Evolutionary conservation across 2,888 invertebrate genomes (phyloP), one percentile per base, ranked within the genome.

Genomic region (Campoletis raptor): DNA sequence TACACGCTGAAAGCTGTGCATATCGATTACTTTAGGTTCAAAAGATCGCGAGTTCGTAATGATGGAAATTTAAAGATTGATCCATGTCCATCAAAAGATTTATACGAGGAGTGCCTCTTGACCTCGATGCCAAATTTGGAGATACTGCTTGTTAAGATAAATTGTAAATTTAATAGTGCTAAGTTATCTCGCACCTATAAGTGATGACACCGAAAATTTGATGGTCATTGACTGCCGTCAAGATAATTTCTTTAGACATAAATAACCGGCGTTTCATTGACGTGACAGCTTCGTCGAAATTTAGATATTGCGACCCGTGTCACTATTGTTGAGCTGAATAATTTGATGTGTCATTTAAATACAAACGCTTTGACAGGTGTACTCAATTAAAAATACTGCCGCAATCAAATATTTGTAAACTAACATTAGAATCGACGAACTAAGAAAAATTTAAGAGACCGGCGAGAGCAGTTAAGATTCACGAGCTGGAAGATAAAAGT

Each of bases 41-140:
- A 57, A 76, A 42, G 78, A 76, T 78, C 70, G 54, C 24, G 64
- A 48, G 40, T 42, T 30, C 12, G 7, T 9, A 45, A 70, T 42
- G 81, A 74, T 78, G 69, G 36, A 57, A 78, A 74, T 78, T 57
- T 40, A 3, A 67, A 64, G 70, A 84, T 74, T 81, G 86, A 82
- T 85, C 69, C 77, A 54, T 79, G 72, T 74, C 73, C 69, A 36
- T 81, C 81, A 81, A 61, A 61, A 52, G 52, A 69, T 77, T 81
- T 37, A 78, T 52, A 57, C 40, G 78, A 84, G 74, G 74, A 79
- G 81, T 79, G 84, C 81, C 74, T 48, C 70, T 54, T 21, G 79
- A 45, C 81, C 85, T 85, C 74, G 12, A 76, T n/a, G 21, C n/a
- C 54, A 69, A 64, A 79, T 79, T 87, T 52, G 57, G 52, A 72